Base-by-base conservation (phyloP, 2,888 invertebrate species). In the Drosophila prolongata region DNA sequence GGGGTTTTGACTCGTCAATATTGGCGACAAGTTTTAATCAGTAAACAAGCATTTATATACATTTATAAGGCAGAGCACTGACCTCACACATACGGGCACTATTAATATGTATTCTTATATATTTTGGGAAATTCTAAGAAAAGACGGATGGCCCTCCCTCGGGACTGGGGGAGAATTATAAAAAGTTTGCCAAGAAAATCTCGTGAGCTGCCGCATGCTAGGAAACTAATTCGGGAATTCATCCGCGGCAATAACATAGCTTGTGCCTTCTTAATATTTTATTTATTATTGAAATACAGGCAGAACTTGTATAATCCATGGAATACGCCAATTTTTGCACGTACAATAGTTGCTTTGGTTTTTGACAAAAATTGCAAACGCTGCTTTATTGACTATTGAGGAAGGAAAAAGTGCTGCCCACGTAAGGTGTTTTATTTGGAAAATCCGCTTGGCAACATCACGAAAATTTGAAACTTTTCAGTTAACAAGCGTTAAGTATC, bases 31-130 rank as follows among this genome's bases (percentile, higher is more conserved):
- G 30, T 62, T 62, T 37, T 35, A 62, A 59, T 43, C 47, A 47
- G 16, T 19, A 56, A 47, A 46, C 46, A 56, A 61, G 44, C 61
- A 38, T 37, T 35, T 44, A 6, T 13, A 55, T 13, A 56, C 16
- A 24, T 6, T 46, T 61, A 38, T 30, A 19, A 13, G n/a, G 3
- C 37, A 76, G 80, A 72, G 24, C 82, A 81, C 54, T 80, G 80
- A 80, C 79, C 80, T 40, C 74, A 42, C 56, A 80, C 75, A 65
- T 6, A 30, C 49, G 52, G 30, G 10, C 24, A 49, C 46, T 47
- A 47, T 42, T 42, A 42, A 9, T 42, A 42, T 8, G 8, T 13
- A 57, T 10, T 3, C 8, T 11, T 1, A 30, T 43, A 38, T 64
- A 49, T 35, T 57, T 27, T 24, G 24, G 44, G 47, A 49, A 67